Evolutionary conservation across 2,113 vertebrate species (phyloP).

Genomic region (Etheostoma spectabile): DNA sequence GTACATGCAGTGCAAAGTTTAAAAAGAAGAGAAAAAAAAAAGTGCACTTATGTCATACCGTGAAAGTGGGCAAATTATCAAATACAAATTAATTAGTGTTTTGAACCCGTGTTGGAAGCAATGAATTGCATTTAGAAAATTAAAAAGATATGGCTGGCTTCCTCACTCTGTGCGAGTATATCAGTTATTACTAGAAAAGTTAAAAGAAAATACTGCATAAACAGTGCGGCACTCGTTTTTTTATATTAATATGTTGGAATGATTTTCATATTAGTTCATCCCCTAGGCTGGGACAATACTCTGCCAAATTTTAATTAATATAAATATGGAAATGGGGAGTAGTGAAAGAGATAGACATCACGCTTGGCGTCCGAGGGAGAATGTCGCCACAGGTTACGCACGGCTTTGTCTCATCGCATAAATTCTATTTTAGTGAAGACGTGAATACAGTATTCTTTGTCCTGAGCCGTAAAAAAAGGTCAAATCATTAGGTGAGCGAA

Average conservation of each 20-base stretch:
- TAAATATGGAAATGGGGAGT: conserved; percentile 56
- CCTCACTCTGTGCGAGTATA: conserved; percentile 53
- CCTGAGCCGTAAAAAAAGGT: neutral
- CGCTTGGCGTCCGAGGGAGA: conserved; percentile 16
- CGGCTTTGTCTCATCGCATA: neutral
- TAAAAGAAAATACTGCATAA: conserved; percentile 61
- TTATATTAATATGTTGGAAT: conserved; percentile 52
- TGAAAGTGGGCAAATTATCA: conserved; percentile 85
- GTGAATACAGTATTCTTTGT: conserved; percentile 17
- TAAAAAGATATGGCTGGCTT: conserved; percentile 79
- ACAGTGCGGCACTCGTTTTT: conserved; percentile 71
- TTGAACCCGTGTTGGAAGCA: conserved; percentile 75
- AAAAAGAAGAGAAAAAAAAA: conserved; percentile 65
- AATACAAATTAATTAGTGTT: conserved; percentile 87
- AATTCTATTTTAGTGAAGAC: conserved; percentile 9
- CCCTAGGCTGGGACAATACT: conserved; percentile 67
- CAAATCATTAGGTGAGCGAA: conserved; percentile 11
- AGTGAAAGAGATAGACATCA: conserved; percentile 63
- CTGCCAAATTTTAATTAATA: conserved; percentile 70
- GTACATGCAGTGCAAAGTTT: conserved; percentile 80
- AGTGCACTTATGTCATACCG: conserved; percentile 73
- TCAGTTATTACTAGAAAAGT: conserved; percentile 77
- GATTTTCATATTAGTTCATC: conserved; percentile 71
- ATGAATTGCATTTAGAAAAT: conserved; percentile 83
- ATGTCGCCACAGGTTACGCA: conserved; percentile 38